phyloP scores from a whole-genome alignment of 2,888 invertebrate species.

The Odiellus spinosus region DNA sequence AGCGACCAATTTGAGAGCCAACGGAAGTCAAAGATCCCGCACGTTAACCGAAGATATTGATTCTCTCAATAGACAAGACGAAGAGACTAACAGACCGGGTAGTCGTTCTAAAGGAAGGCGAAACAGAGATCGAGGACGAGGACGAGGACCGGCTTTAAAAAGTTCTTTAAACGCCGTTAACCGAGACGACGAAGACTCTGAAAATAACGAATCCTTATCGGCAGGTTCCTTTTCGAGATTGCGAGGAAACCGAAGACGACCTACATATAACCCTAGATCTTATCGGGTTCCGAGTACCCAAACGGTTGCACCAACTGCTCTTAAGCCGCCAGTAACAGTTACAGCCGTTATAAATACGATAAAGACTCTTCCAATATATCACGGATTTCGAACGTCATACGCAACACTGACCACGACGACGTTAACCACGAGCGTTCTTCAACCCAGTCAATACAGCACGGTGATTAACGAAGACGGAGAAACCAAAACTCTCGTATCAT shows the following conservation, averaged over 20 bases:
- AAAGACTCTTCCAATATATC: constrained; percentile 22
- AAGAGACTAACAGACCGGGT: neutral
- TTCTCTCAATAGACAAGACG: constrained; percentile 7
- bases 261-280: constrained; percentile 15
- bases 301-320: constrained; percentile 17
- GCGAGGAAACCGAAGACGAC: constrained; percentile 11
- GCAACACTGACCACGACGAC: constrained; percentile 22
- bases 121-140: neutral
- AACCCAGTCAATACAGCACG: constrained; percentile 18
- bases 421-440: constrained; percentile 19
- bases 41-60: constrained; percentile 2
- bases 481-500: constrained; percentile 19
- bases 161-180: constrained; percentile 12
- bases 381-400: constrained; percentile 21
- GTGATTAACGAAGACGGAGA: constrained; percentile 14
- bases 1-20: neutral
- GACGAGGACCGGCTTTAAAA: constrained; percentile 6
- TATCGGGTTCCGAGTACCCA: constrained; percentile 12
- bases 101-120: constrained; percentile 4
- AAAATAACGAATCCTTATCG: constrained; percentile 9
- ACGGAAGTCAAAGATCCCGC: neutral
- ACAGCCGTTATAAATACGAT: constrained; percentile 21
- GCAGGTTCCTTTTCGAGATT: constrained; percentile 12
- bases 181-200: constrained; percentile 8
- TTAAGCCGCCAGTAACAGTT: constrained; percentile 18